Base-by-base conservation (phyloP, 2,888 invertebrate genomes). In the Abscondita cerata region DNA sequence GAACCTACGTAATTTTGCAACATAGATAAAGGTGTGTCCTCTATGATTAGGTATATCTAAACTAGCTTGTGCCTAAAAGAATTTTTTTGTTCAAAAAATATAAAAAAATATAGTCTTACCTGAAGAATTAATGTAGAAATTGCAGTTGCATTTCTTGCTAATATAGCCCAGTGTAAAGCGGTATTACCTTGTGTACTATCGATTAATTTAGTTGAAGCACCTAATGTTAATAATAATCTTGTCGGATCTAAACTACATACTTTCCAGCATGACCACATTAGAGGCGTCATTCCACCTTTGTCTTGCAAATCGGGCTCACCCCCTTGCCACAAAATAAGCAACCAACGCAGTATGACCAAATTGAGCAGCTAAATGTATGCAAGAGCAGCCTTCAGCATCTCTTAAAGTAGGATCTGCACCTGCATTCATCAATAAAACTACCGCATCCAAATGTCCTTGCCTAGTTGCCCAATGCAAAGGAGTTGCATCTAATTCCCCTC, bases 381-480 rank as follows among this genome's bases (percentile, higher is more conserved):
- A 92, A 20, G 95, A 92, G 80, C 94, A 96, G 11, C 98, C 98
- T 85, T 98, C 98, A 0, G 95, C 96, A 83, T 99, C 98, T 55
- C 92, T 85, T 64, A 94, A 82, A 18, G 90, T 86, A 0, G 96
- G 91, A 83, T 98, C 95, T 1, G 98, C 97, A 18, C 93, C 93
- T 87, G 80, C 85, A 73, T 89, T 88, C 85, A 93, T 84, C 71
- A 95, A 81, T 69, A 92, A 81, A 48, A 93, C 91, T 12, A 89
- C 88, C 74, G 92, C 92, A 70, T 88, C 87, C 61, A 96, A 82
- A 82, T 97, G 96, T 0, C 96, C 96, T 82, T 96, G 90, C 18
- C 97, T 88, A 60, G 96, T 93, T 0, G 98, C 98, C 99, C 99
- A 99, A 81, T 99, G 98, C 68, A 99, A 83, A 13, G 99, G 98